Base-by-base conservation (phyloP, 1,140 invertebrate species). In the Halyomorpha halys region DNA sequence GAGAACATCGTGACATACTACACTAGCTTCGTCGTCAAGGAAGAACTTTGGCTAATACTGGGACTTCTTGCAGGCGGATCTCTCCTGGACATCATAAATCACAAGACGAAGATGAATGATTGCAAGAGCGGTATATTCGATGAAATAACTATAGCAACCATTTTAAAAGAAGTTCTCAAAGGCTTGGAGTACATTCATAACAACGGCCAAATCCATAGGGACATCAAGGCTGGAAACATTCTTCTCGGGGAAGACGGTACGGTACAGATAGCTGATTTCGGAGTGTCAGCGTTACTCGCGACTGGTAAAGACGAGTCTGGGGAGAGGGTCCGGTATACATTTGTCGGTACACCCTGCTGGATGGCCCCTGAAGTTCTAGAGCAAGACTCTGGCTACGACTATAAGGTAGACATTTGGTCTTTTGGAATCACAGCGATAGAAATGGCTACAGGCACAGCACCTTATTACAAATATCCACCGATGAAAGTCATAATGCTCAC, bases 351-450 rank as follows among this genome's bases (percentile, higher is more conserved):
- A 9, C 93, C 96, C 0, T 98, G 96, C 74, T 99, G 95, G 94
- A 98, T 98, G 96, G 96, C 96, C 16, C 96, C 96, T 14, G 97
- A 99, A 81, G 94, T 98, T 65, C 98, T 98, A 94, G 94, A 98
- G 79, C 94, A 97, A 82, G 93, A 97, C 72, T 91, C 94, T 74
- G 97, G 97, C 0, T 98, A 98, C 74, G 95, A 98, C 76, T 97
- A 95, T 76, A 98, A 98, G 78, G 97, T 96, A n/a, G 97, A 99
- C 73, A 98, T 99, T 68, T 99, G 97, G 97, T 97, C 94, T 30
- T 90, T 99, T 76, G 97, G 97, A 27, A 99, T 99, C 65, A 97
- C 96, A 0, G 95, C 95, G 0, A 98, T 99, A 69, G 97, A 99
- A 79, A 87, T 99, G 84, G 96, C 96, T 0, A 97, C 95, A 11